Conservation (phyloP, 2,888 invertebrate species). For the Autographa pulchrina region DNA sequence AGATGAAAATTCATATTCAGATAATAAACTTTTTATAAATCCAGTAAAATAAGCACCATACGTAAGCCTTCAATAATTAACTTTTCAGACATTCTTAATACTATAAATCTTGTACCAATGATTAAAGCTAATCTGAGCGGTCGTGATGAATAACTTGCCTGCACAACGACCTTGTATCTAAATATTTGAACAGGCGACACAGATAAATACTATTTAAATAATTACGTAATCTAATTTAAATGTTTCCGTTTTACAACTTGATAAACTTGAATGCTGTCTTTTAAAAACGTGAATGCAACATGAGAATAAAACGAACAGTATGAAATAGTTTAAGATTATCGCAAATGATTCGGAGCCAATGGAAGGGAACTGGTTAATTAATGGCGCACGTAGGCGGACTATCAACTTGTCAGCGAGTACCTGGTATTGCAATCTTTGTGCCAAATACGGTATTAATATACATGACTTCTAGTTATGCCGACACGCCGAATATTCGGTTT, state of each 20-base stretch:
- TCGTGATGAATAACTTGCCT: slow-evolving; percentile 40
- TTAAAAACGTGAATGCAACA: background rate
- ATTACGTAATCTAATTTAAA: slow-evolving; percentile 20
- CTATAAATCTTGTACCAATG: slow-evolving; percentile 31
- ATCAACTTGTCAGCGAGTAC: slow-evolving; percentile 45
- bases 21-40: background rate
- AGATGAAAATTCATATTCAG: too few species aligned
- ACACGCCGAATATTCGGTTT: slow-evolving; percentile 40
- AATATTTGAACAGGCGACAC: slow-evolving; percentile 43
- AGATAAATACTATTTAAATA: slow-evolving; percentile 30
- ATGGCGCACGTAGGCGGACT: slow-evolving; percentile 48
- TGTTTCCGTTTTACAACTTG: slow-evolving; percentile 1
- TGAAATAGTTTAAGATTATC: slow-evolving; percentile 22
- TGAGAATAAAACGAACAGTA: slow-evolving; percentile 20
- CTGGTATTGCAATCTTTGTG: slow-evolving; percentile 54
- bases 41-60: slow-evolving; percentile 3
- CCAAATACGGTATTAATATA: slow-evolving; percentile 55
- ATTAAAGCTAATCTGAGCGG: slow-evolving; percentile 24
- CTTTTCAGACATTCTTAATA: slow-evolving; percentile 34
- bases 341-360: slow-evolving; percentile 34
- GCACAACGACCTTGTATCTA: slow-evolving; percentile 41
- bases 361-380: slow-evolving; percentile 51
- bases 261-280: slow-evolving; percentile 3
- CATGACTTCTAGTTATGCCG: slow-evolving; percentile 44
- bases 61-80: slow-evolving; percentile 39